These are phyloP conservation scores for Protobothrops flavoviridis DNA, from an alignment of 2,113 vertebrate genomes.

Conservation along the genomic window DNA sequence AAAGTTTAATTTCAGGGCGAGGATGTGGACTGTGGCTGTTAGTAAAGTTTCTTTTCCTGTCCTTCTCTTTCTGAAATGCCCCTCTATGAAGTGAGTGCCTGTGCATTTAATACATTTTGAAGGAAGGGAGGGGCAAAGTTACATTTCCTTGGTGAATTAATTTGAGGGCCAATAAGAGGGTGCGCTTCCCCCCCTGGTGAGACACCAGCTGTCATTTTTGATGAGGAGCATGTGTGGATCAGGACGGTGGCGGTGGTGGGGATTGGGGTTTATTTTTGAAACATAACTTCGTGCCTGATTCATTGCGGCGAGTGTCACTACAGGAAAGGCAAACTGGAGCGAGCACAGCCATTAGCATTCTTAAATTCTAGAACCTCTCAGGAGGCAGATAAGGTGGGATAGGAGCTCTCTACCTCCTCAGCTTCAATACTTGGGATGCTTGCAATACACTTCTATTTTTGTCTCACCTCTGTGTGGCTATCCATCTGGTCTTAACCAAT, in stretches of 20 bases:
- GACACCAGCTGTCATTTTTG: conserved; percentile 59
- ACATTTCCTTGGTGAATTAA: conserved; percentile 52
- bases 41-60: conserved; percentile 20
- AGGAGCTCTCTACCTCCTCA: conserved; percentile 67
- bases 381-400: conserved; percentile 77
- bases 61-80: conserved; percentile 30
- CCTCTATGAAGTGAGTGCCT: background rate
- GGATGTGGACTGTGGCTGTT: conserved; percentile 60
- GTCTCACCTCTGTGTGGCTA: conserved; percentile 84
- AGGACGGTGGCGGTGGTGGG: background rate
- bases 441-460: conserved; percentile 87
- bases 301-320: conserved; percentile 59
- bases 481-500: conserved; percentile 95
- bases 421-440: conserved; percentile 82
- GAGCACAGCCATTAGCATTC: conserved; percentile 74
- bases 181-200: conserved; percentile 24
- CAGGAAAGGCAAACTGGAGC: conserved; percentile 56
- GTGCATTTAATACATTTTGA: conserved; percentile 17
- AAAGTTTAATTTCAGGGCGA: conserved; percentile 66
- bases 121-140: background rate
- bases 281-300: conserved; percentile 52
- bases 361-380: conserved; percentile 72
- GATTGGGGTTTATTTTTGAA: conserved; percentile 52
- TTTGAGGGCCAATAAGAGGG: conserved; percentile 28
- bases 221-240: conserved; percentile 7